Evolutionary conservation across 2,113 vertebrate species (phyloP), one percentile per base, ranked within the genome.

Genomic region (Taurulus bubalis): DNA sequence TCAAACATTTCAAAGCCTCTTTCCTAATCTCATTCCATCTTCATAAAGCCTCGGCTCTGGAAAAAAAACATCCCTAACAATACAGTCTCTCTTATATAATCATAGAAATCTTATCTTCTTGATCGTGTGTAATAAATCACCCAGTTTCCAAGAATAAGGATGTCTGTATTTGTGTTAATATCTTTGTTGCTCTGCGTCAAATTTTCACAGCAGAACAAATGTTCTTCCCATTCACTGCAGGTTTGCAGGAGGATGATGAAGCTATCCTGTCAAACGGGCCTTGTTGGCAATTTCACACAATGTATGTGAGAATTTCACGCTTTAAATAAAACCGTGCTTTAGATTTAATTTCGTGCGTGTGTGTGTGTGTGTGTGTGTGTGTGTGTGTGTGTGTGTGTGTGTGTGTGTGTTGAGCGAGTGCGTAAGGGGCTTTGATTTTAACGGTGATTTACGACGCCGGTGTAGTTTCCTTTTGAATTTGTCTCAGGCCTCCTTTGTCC

Each of bases 241-340:
- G 64, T 65, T 45, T 53, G 14, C 60, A 51, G 77, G 30, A 16
- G 49, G 75, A 68, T 69, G 82, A 91, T 87, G 67, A 85, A 83
- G 82, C 71, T 20, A 22, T 91, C 74, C 51, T 77, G 71, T 87
- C 69, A 88, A 70, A 66, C 36, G 58, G 75, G 51, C 58, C 65
- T 81, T 91, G 69, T 86, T 69, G 70, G 74, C 79, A 83, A 83
- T 90, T 90, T 92, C 79, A 93, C 88, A 83, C 73, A 72, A 63
- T 66, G 45, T 71, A 32, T 87, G 71, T 73, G 68, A 71, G 47
- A 63, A 77, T 90, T 89, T 89, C 66, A 78, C 7, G 1, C 60
- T 82, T 83, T 64, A 18, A 79, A 76, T 78, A 40, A 69, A 85
- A 71, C 15, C 3, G n/a, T 63, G 66, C 79, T 89, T 85, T 75